phyloP scores from a whole-genome alignment of 2,113 vertebrate species.

The Euleptes europaea region DNA sequence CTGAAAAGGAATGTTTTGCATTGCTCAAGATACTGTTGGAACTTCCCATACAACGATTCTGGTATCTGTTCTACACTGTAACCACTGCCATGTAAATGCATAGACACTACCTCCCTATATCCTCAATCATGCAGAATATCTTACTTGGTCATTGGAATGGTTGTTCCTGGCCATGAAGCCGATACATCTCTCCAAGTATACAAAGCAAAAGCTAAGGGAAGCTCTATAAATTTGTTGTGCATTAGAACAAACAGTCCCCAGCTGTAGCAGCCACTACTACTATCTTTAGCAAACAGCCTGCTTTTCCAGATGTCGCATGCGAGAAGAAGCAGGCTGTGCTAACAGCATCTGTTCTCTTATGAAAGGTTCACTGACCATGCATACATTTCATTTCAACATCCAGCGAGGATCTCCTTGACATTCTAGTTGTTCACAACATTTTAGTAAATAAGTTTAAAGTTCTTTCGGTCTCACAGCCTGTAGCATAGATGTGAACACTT shows the following conservation, averaged over 20 bases:
- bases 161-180: background rate
- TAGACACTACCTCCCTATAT: background rate
- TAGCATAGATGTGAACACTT: no score
- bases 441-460: background rate
- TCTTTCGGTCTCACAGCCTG: background rate
- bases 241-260: background rate
- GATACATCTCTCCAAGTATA: background rate
- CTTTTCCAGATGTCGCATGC: background rate
- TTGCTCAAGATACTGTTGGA: background rate
- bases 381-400: background rate
- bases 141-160: background rate
- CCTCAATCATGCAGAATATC: background rate
- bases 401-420: background rate
- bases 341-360: conserved; percentile 8
- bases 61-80: background rate
- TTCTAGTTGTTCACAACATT: background rate
- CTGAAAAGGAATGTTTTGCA: background rate
- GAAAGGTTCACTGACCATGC: background rate
- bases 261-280: background rate
- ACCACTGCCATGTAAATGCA: background rate
- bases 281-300: background rate
- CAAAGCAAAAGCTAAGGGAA: background rate
- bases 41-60: background rate
- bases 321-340: background rate
- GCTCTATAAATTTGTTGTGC: background rate